phyloP scores from a whole-genome alignment of 2,797 vertebrate genomes.

The Gadopsis marmoratus region DNA sequence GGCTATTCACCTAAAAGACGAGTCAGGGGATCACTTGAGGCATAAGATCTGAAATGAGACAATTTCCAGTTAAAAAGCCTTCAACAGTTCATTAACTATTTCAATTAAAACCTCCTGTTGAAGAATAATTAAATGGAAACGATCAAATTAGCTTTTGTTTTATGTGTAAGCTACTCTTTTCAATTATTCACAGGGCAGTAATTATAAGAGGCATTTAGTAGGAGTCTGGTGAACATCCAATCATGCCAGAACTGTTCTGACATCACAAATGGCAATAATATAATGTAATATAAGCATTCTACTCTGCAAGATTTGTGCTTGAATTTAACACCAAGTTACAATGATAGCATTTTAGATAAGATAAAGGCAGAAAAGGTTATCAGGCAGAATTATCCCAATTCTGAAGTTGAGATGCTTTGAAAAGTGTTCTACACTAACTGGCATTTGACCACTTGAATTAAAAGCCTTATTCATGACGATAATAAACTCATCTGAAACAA shows the following conservation, averaged over 20 bases:
- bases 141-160: constrained; percentile 73
- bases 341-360: constrained; percentile 7
- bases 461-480: constrained; percentile 30
- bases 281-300: not conserved
- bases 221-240: constrained; percentile 30
- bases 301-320: not conserved
- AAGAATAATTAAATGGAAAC: constrained; percentile 79
- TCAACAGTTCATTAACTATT: constrained; percentile 79
- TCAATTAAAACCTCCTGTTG: constrained; percentile 76
- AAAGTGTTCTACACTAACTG: constrained; percentile 32
- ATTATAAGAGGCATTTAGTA: constrained; percentile 67
- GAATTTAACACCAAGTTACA: not conserved
- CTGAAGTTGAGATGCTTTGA: constrained; percentile 20
- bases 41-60: constrained; percentile 70
- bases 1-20: constrained; percentile 74
- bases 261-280: not conserved
- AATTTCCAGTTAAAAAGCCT: constrained; percentile 71
- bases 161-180: constrained; percentile 56
- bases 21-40: constrained; percentile 76
- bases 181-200: constrained; percentile 68
- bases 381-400: constrained; percentile 5
- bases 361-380: constrained; percentile 19
- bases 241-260: constrained; percentile 12
- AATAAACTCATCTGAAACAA: constrained; percentile 33
- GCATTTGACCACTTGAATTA: constrained; percentile 34